Conservation (phyloP, 2,113 vertebrate genomes). For the Mastomys natalensis region DNA sequence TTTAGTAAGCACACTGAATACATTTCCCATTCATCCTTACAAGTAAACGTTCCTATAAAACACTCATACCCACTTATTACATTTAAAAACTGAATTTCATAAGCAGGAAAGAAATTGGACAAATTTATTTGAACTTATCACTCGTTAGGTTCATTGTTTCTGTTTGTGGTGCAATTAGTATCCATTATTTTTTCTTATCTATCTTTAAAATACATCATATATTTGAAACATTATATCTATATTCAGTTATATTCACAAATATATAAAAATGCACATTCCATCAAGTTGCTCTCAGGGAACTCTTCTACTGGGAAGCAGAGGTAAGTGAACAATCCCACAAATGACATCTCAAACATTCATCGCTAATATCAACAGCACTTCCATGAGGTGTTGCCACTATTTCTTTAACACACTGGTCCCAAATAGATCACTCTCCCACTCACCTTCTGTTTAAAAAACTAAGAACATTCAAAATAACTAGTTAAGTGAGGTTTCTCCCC, state of each 20-base stretch:
- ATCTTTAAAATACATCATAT: background rate
- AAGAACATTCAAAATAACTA: slow-evolving; percentile 8
- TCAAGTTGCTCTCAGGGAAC: background rate
- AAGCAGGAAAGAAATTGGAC: background rate
- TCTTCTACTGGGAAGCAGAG: background rate
- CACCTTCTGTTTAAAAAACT: slow-evolving; percentile 44
- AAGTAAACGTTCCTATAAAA: background rate
- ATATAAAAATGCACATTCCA: no score
- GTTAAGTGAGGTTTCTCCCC: background rate
- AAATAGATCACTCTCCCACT: slow-evolving; percentile 53
- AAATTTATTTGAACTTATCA: background rate
- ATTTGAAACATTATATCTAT: background rate
- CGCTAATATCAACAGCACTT: slow-evolving; percentile 39
- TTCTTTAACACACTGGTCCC: slow-evolving; percentile 39
- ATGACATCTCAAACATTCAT: background rate
- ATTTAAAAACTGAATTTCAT: background rate
- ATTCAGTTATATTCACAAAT: background rate
- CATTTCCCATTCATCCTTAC: background rate
- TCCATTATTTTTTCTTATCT: background rate
- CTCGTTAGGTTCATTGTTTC: background rate
- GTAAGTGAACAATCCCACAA: background rate
- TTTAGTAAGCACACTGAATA: background rate
- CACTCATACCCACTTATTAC: background rate
- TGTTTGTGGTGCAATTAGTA: background rate
- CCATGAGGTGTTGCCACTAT: background rate